Evolutionary conservation across 1,140 invertebrate species (phyloP), one percentile per base, ranked within the genome.

Genomic region (Drosophila repletoides): DNA sequence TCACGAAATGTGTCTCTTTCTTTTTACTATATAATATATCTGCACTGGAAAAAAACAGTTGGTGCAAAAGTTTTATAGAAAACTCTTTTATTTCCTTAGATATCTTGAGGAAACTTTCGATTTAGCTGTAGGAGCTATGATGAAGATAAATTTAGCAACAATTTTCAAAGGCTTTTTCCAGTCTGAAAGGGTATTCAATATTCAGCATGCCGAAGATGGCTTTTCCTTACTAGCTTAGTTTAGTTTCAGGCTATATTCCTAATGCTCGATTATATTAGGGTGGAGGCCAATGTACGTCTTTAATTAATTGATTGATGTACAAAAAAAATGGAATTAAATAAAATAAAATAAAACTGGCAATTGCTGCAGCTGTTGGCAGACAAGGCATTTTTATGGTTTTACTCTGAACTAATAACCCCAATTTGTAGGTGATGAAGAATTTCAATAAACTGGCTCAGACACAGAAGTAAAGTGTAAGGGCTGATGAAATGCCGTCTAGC

Each of bases 251-350:
- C 17, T 40, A 19, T 49, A 31, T 22, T 10, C 2, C 6, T 6
- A 48, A 41, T 29, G 26, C 26, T 43, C 34, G 29, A 21, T 9
- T 45, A 66, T 70, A 72, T 76, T 76, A 46, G 61, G 73, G 67
- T 76, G 59, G 73, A 76, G 72, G 73, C 73, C 76, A 76, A 59
- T 72, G 48, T 76, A 28, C 59, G 28, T 61, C 28, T 72, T 46
- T 22, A 38, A 6, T n/a, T 3, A 1, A 22, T 5, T 56, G 17
- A 6, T 15, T 36, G 34, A 65, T 59, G 31, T 40, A 28, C 12
- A 10, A 26, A 48, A 19, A 40, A 6, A 46, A 49, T 61, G 79
- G 38, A 63, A 43, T 64, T 38, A 61, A 68, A 19, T 26, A 33
- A 22, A 46, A 15, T 22, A 26, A 45, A 29, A 43, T 48, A 24